Percentiles rank a stretch among this genome's conserved stretches.
These are phyloP conservation scores for Centrocercus urophasianus DNA, from an alignment of 2,113 vertebrate species.

Conservation along the genomic window DNA sequence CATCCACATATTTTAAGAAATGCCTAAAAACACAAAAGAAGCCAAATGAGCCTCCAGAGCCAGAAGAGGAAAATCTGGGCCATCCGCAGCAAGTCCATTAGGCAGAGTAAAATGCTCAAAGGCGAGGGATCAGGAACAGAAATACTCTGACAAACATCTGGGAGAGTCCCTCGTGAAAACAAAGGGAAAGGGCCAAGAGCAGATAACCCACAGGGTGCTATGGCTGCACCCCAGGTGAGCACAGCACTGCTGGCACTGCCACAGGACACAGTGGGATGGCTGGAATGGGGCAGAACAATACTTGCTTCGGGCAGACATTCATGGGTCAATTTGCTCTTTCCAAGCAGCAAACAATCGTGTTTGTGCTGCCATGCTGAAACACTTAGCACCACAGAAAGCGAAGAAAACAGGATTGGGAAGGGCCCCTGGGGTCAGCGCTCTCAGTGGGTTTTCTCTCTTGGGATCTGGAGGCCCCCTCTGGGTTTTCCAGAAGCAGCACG, in stretches of 20 bases:
- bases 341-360: not conserved
- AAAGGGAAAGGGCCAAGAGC: not conserved
- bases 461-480: not conserved
- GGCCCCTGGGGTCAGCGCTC: not conserved
- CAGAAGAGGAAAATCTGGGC: not conserved
- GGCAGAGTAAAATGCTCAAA: not conserved
- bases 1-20: not conserved
- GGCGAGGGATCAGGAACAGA: not conserved
- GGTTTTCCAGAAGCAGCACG: not conserved
- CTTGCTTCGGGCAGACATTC: not conserved
- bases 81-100: fast-evolving
- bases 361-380: constrained; percentile 44
- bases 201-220: not conserved
- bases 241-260: not conserved
- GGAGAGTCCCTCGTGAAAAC: not conserved
- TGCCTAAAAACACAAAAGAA: not conserved
- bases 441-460: not conserved
- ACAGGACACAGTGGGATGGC: not conserved
- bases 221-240: not conserved
- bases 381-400: constrained; percentile 40
- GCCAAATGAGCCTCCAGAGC: not conserved
- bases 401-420: constrained; percentile 21
- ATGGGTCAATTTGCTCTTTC: constrained; percentile 7
- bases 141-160: not conserved
- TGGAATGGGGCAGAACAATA: not conserved